These are phyloP conservation scores for Taenaris catops DNA, from an alignment of 2,888 invertebrate genomes.

Conservation along the genomic window DNA sequence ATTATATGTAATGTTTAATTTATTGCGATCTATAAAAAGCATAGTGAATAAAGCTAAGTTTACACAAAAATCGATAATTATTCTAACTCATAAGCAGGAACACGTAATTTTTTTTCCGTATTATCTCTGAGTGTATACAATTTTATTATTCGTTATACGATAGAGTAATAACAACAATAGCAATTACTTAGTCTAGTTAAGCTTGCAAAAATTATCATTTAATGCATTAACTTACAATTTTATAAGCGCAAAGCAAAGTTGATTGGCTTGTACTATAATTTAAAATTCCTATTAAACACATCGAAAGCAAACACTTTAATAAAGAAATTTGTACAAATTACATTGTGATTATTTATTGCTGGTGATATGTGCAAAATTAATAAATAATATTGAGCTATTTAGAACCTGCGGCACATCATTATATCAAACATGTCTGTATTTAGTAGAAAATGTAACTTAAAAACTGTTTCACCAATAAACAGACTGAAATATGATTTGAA, in stretches of 20 bases:
- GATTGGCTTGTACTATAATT: conserved; percentile 32
- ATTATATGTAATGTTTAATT: too few species aligned
- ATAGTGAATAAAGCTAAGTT: conserved; percentile 3
- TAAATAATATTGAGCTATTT: conserved; percentile 53
- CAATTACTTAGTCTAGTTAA: too few species aligned
- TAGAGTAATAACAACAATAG: conserved; percentile 4
- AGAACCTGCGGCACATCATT: conserved; percentile 60
- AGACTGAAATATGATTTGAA: too few species aligned
- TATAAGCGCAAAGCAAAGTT: conserved; percentile 48
- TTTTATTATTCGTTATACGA: too few species aligned
- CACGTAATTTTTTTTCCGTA: too few species aligned
- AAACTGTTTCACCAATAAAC: conserved; percentile 5
- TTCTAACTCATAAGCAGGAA: too few species aligned
- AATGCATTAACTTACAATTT: conserved; percentile 51
- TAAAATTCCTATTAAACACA: conserved; percentile 31
- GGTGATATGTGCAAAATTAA: conserved; percentile 66
- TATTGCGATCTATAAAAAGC: too few species aligned
- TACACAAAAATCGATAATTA: too few species aligned
- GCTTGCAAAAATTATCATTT: conserved; percentile 1
- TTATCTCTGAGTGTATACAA: too few species aligned
- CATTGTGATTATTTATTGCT: conserved; percentile 68
- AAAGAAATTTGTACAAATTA: conserved; percentile 59
- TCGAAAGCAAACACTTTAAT: conserved; percentile 58
- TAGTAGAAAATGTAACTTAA: neutral
- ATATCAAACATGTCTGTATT: conserved; percentile 1